Percentiles rank a stretch among this genome's conserved stretches.
phyloP scores from a whole-genome alignment of 2,113 vertebrate genomes.

The Anhinga anhinga region DNA sequence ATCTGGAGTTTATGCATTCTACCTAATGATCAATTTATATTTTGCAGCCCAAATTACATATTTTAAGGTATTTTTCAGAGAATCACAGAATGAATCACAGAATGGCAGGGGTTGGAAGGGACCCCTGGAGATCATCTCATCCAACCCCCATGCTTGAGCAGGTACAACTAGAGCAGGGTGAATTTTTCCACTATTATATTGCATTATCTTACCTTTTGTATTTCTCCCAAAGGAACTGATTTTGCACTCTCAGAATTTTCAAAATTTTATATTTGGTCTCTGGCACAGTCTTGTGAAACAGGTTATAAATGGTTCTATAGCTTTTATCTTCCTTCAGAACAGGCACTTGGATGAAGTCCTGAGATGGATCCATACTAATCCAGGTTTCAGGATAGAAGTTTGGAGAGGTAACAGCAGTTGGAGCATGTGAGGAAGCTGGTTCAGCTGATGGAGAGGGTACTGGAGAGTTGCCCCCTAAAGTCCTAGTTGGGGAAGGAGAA shows the following conservation, averaged over 20 bases:
- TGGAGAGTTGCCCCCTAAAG: slow-evolving; percentile 81
- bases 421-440: slow-evolving; percentile 65
- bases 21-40: not conserved
- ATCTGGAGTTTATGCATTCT: not conserved
- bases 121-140: too few relatives aligned
- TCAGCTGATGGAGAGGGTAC: slow-evolving; percentile 66
- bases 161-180: too few relatives aligned
- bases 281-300: slow-evolving; percentile 98
- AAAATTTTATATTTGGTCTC: slow-evolving; percentile 96
- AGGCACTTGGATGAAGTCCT: slow-evolving; percentile 98
- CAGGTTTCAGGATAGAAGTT: slow-evolving; percentile 96
- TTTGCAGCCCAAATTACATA: not conserved
- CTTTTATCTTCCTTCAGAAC: slow-evolving; percentile 94
- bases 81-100: too few relatives aligned
- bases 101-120: too few relatives aligned
- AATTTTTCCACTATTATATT: not conserved
- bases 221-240: slow-evolving; percentile 99
- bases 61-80: not conserved
- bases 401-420: slow-evolving; percentile 77
- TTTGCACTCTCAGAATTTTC: slow-evolving; percentile 95
- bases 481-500: slow-evolving; percentile 69
- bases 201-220: slow-evolving; percentile 89
- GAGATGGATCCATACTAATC: slow-evolving; percentile 90
- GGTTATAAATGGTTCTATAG: slow-evolving; percentile 96
- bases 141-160: too few relatives aligned